Evolutionary conservation across 2,797 vertebrate species (phyloP), one percentile per base, ranked within the genome.

Genomic region (Eupleurogrammus muticus): DNA sequence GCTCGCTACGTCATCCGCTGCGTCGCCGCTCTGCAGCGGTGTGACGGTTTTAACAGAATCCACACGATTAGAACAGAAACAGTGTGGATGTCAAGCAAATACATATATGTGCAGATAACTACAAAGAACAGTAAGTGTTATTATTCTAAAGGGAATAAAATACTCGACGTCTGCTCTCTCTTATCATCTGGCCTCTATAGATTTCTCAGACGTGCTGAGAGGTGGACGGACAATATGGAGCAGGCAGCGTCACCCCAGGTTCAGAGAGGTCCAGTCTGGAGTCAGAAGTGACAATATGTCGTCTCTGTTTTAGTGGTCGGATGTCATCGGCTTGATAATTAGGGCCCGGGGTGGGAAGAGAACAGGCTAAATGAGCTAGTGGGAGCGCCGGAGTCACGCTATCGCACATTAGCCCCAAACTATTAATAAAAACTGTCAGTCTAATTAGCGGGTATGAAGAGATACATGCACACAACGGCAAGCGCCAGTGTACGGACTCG

Each of bases 381-480:
- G 66, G 79, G 55, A 68, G 75, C 72, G 65, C 77, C 23, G n/a
- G 61, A 87, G 83, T 82, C 81, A 79, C 56, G 73, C 89, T 81
- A 85, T 90, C 36, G 8, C 79, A 86, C 84, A 83, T 86, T 83
- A 90, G 84, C 75, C 66, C 75, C 52, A 77, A 88, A 88, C 83
- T 88, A 89, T 91, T 90, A 87, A 90, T 89, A 91, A 84, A 90
- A 87, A 79, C 64, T 89, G 91, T 91, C 88, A 85, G 40, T 91
- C 79, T 88, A 90, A 92, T 91, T 90, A 91, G 73, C 24, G 82
- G 64, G 67, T 72, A 79, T 82, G 79, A 73, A 73, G 42, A 70
- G 66, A 89, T 58, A 73, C 49, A 75, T 59, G 57, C 36, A 74
- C 65, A 82, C 67, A 80, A 68, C 82, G 57, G 47, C 56, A 67